phyloP scores from a whole-genome alignment of 2,888 invertebrate species.

The Cerceris rybyensis region DNA sequence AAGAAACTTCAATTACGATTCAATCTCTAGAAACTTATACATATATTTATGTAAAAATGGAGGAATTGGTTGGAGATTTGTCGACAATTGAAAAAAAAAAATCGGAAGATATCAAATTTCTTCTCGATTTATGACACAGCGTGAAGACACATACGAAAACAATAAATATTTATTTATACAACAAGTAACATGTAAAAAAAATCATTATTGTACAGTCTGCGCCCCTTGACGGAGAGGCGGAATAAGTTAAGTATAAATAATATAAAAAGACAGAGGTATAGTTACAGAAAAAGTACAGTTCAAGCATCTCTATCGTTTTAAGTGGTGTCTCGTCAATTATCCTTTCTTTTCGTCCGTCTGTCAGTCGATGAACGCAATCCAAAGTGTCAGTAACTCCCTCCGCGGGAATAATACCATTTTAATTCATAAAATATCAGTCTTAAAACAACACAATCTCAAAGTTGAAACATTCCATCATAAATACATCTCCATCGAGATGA shows the following conservation, averaged over 20 bases:
- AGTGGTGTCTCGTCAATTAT: too few relatives aligned
- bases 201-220: conserved; percentile 68
- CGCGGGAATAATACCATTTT: too few relatives aligned
- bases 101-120: neutral
- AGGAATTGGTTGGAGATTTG: too few relatives aligned
- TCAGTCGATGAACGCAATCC: neutral
- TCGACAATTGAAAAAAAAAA: neutral
- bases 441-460: too few relatives aligned
- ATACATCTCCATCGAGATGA: too few relatives aligned
- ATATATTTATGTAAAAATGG: neutral
- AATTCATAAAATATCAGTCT: too few relatives aligned
- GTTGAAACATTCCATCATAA: too few relatives aligned
- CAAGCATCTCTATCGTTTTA: neutral
- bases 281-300: conserved; percentile 10
- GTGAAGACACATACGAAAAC: conserved; percentile 57
- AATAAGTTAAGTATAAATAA: conserved; percentile 66
- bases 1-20: neutral
- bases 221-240: conserved; percentile 21
- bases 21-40: neutral
- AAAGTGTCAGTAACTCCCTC: too few relatives aligned
- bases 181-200: conserved; percentile 59
- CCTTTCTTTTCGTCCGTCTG: neutral
- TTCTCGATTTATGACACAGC: conserved; percentile 18
- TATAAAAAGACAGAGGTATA: conserved; percentile 17
- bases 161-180: conserved; percentile 80